Base-by-base conservation (phyloP, 2,113 vertebrate species). In the Amblyopsis rosae region DNA sequence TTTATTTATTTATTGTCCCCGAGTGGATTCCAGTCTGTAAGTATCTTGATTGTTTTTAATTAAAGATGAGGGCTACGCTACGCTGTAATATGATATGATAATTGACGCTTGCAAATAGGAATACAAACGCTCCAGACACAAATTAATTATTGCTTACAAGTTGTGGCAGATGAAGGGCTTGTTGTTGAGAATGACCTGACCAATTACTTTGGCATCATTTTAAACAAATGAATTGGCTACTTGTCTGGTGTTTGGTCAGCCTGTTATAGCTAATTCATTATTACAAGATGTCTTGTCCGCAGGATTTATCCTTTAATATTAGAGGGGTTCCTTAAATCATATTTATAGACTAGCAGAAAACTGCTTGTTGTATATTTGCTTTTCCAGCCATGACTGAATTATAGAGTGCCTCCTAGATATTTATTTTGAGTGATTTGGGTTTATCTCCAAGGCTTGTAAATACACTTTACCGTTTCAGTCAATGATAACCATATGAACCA, bases 401-500 rank as follows among this genome's bases (percentile, higher is more conserved):
- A 84, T 59, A 83, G 83, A 80, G 67, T 55, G 32, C 48, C 63
- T 78, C 63, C 19, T 8, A 33, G 60, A 82, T 68, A 81, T 85
- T 82, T 83, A 81, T 89, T 83, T 80, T 72, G 59, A 85, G 87
- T 72, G 65, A 79, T 79, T 80, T 73, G 70, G 75, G 76, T 85
- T 72, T 82, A 65, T 67, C 58, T 81, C 75, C 62, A 64, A 59
- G 76, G 75, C 66, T 69, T 73, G 71, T 78, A 78, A 83, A 77
- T 81, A 73, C 69, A 79, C 78, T 78, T 69, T 85, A 51, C 72
- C 17, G 16, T 73, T 86, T 62, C 76, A 85, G 68, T 71, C 64
- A 16, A 46, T 81, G 74, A 84, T 82, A 86, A 78, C 67, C 46
- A 19, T 63, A 53, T 55, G 72, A 74, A 80, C 72, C n/a, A n/a